Evolutionary conservation across 2,113 vertebrate genomes (phyloP).

Genomic region (Psilopsiagon aymara): DNA sequence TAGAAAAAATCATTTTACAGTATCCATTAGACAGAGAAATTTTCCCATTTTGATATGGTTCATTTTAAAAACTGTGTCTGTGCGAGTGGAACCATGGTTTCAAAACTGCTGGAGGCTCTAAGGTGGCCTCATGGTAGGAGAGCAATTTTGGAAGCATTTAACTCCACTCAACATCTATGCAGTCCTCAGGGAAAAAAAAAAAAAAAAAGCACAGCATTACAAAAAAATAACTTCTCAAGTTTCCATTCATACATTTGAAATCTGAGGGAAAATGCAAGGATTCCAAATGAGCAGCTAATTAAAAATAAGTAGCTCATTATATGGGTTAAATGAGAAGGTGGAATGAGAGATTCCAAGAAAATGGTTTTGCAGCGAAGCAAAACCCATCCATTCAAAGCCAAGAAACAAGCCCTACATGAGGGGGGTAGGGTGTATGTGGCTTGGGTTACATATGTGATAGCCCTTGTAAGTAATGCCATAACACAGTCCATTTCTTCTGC

Average conservation of each 20-base stretch:
- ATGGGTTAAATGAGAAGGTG: not conserved
- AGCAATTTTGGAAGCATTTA: not conserved
- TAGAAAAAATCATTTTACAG: not conserved
- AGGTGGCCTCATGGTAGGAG: not conserved
- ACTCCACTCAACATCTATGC: not conserved
- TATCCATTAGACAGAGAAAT: not conserved
- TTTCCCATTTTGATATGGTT: not conserved
- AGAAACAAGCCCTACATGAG: not conserved
- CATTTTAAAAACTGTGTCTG: not conserved
- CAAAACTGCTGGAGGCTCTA: not conserved
- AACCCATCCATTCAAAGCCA: not conserved
- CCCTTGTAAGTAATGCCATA: not conserved
- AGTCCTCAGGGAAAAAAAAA: not conserved
- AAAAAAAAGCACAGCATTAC: not conserved
- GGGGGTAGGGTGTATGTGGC: not conserved
- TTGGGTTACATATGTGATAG: not conserved
- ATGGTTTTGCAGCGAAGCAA: not conserved
- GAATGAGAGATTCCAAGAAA: not conserved
- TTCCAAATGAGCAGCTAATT: not conserved
- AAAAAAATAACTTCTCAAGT: not conserved
- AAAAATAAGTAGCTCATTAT: not conserved
- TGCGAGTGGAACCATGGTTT: not conserved
- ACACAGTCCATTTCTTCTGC: rapidly evolving
- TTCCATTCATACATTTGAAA: not conserved
- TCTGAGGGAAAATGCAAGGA: not conserved